Conservation (phyloP, 2,797 vertebrate species). For the Gymnodraco acuticeps region DNA sequence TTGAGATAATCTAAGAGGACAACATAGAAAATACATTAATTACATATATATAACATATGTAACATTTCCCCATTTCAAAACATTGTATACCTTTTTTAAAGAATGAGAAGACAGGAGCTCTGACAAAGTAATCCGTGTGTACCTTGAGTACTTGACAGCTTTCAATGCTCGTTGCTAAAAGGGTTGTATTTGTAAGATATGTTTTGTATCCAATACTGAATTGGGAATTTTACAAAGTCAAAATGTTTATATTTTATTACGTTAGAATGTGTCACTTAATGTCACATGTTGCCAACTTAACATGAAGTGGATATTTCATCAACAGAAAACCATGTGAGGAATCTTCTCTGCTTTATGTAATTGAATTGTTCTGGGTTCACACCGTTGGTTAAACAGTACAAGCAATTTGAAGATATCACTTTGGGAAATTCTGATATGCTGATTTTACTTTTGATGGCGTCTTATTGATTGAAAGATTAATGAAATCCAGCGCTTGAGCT, state of each 20-base stretch:
- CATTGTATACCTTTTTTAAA: background rate
- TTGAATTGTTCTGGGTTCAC: too few species aligned
- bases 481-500: background rate
- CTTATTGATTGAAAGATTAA: background rate
- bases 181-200: too few species aligned
- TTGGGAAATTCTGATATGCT: background rate
- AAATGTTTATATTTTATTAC: background rate
- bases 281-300: background rate
- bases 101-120: background rate
- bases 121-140: background rate
- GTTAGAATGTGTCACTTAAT: background rate
- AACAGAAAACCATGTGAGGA: background rate
- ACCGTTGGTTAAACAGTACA: too few species aligned
- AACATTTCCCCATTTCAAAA: too few species aligned
- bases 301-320: background rate
- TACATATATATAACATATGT: too few species aligned
- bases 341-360: too few species aligned
- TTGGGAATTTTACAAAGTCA: background rate
- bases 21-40: too few species aligned
- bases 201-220: too few species aligned
- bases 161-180: background rate
- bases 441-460: background rate
- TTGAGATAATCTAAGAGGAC: too few species aligned
- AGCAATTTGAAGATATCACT: background rate
- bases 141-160: background rate